Base-by-base conservation (phyloP, 2,888 invertebrate genomes). In the Nomada fucata region DNA sequence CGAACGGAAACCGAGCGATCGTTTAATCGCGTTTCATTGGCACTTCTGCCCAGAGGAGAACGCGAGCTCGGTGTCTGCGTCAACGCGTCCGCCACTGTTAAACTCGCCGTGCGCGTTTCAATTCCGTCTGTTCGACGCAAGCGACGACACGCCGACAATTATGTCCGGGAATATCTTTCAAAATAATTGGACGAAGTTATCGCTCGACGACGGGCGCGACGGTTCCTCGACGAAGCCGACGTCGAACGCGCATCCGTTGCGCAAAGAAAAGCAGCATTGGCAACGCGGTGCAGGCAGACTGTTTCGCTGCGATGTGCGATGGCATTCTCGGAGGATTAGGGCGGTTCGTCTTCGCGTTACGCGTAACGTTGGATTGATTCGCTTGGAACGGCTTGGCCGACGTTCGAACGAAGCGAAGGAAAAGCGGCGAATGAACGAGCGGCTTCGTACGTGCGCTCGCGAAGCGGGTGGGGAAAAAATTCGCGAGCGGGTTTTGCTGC, bases 331-430 rank as follows among this genome's bases (percentile, higher is more conserved):
- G 68, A 67, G 73, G 68, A 64, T 80, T 78, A 53, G 50, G 59
- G 29, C 23, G 44, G 26, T 47, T 26, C 63, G 57, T 64, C 53
- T 52, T 57, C 61, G 72, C 69, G 65, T 76, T 73, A 55, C 69
- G 53, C 71, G 73, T 72, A 68, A 29, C 72, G 82, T 80, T 77
- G 85, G 69, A 83, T 77, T 79, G 67, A 79, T 84, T 74, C 71
- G 42, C 84, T n/a, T n/a, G n/a, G 73, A 84, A 74, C 63, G 73
- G 71, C 76, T 86, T 86, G 77, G 67, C 76, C 73, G 68, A 78
- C 82, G 80, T 79, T 81, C 74, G 79, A 83, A 79, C 55, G 83
- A 79, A 65, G 53, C 70, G 70, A 70, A 86, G 80, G 77, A 79
- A 80, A 82, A 82, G 61, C 60, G 57, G 67, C 64, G 53, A 68